A percentile compares a stretch with the other conserved stretches of the same genome.
phyloP scores from a whole-genome alignment of 2,113 vertebrate genomes.

The Catharus minimus region DNA sequence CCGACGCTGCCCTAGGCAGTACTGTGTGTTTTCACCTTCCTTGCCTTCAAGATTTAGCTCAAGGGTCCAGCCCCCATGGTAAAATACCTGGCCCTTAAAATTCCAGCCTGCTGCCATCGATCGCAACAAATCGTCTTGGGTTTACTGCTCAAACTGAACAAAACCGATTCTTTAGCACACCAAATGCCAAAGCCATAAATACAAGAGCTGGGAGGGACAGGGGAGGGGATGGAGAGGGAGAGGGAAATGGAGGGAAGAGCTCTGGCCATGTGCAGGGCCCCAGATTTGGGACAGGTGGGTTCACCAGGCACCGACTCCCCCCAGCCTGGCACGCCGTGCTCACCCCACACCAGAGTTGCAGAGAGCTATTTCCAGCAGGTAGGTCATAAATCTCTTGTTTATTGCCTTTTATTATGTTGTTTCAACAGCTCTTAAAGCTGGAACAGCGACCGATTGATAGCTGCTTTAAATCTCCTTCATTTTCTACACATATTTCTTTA shows the following conservation, averaged over 20 bases:
- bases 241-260: not conserved
- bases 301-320: accelerated
- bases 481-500: constrained; percentile 74
- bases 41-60: constrained; percentile 20
- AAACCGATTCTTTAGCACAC: constrained; percentile 13
- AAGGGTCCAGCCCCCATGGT: not conserved
- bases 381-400: constrained; percentile 74
- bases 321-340: not conserved
- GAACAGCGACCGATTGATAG: constrained; percentile 71
- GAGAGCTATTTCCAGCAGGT: constrained; percentile 66
- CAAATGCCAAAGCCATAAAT: constrained; percentile 1
- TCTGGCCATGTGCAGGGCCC: accelerated
- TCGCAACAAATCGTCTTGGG: not conserved
- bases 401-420: constrained; percentile 85
- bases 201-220: not conserved
- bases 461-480: constrained; percentile 77
- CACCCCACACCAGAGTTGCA: constrained; percentile 20
- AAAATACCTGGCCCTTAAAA: constrained; percentile 51
- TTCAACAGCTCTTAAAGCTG: constrained; percentile 83
- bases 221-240: not conserved
- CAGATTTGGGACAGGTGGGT: accelerated
- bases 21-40: not conserved
- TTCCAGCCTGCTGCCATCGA: constrained; percentile 10
- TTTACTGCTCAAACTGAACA: constrained; percentile 28
- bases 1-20: not conserved